Base-by-base conservation (phyloP, 1,140 invertebrate genomes). In the Aphidius gifuensis region DNA sequence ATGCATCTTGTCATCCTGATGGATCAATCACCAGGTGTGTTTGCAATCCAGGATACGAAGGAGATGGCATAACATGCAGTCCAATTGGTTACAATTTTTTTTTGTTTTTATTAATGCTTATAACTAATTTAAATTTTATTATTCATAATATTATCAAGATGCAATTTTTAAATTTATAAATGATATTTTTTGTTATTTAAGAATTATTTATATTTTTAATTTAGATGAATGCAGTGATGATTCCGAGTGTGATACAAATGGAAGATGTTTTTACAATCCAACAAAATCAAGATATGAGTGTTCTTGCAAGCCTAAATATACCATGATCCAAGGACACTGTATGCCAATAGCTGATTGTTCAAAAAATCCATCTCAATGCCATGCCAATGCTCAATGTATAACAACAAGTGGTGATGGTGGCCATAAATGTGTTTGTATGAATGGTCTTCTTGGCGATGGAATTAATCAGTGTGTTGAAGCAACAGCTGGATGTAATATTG, bases 401-500 rank as follows among this genome's bases (percentile, higher is more conserved):
- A 84, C 81, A 62, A 73, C 79, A 16, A 69, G 75, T 8, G 74
- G 80, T 8, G 70, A 75, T 3, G 83, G 86, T 0, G 83, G 86
- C 0, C 84, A 87, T 65, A 92, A 85, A 44, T 97, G 94, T 72
- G 82, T 86, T 56, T 97, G 94, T 74, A 86, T 88, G 51, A 74
- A 80, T 45, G 92, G 91, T 1, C 96, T 87, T 70, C 82, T 86
- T 61, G 93, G 92, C 1, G 91, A 94, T 71, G 92, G 92, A 1
- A 80, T 89, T 3, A 79, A 79, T 4, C 83, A 86, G 56, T 90
- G 89, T 67, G 76, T 82, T 65, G 85, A 83, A 58, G 81, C 84
- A 65, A 83, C 86, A 21, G 81, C 85, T n/a, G 86, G 88, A 1
- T 97, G 95, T 71, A 90, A 94, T 69, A 81, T 89, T 5, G 73